These are phyloP conservation scores for Laticauda laticaudata DNA, from an alignment of 2,113 vertebrate genomes.

Conservation along the genomic window DNA sequence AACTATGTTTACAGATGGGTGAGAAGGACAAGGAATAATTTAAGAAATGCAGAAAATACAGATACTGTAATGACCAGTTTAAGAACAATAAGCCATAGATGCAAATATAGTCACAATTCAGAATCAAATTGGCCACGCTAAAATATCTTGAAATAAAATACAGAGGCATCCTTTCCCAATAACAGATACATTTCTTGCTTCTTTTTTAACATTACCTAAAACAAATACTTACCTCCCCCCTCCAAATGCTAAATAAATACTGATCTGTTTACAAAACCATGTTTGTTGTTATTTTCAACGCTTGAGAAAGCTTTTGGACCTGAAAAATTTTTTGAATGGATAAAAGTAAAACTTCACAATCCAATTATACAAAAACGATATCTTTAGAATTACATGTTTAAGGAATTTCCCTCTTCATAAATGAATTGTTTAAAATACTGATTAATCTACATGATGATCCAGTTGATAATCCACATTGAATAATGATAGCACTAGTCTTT, in stretches of 20 bases:
- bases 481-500: background rate
- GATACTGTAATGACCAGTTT: background rate
- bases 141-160: background rate
- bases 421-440: background rate
- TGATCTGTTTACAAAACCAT: background rate
- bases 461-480: background rate
- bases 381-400: background rate
- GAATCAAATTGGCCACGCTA: background rate
- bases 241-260: background rate
- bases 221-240: background rate
- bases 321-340: background rate
- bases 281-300: background rate
- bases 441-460: background rate
- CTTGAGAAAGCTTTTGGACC: background rate
- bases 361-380: background rate
- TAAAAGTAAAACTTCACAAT: background rate
- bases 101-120: background rate
- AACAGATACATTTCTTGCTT: background rate
- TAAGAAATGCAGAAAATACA: background rate
- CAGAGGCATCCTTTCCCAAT: background rate
- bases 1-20: background rate
- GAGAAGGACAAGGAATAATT: background rate
- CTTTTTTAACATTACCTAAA: background rate
- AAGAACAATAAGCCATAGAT: background rate
- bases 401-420: background rate